Percentiles rank a stretch among this genome's conserved stretches.
Conservation (phyloP, 2,888 invertebrate species). For the Noctua comes region DNA sequence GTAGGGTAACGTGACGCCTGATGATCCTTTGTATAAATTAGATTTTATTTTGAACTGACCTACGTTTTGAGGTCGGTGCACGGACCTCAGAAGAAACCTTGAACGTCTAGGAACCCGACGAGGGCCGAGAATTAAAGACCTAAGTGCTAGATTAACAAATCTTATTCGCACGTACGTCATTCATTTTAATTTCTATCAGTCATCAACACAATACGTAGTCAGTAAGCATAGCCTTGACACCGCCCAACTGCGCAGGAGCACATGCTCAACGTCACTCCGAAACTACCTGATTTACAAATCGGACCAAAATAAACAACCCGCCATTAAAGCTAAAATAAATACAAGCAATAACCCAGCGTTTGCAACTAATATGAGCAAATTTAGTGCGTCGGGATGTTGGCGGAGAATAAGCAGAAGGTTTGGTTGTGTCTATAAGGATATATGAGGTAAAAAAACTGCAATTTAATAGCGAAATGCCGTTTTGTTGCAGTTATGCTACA, state of each 20-base stretch:
- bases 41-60: not conserved
- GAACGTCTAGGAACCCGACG: not conserved
- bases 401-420: conserved; percentile 33
- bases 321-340: conserved; percentile 65
- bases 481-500: not conserved
- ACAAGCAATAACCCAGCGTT: conserved; percentile 62
- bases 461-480: not conserved
- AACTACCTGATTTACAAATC: conserved; percentile 62
- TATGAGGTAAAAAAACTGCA: not conserved
- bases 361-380: conserved; percentile 64
- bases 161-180: not conserved
- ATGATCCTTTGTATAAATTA: not conserved
- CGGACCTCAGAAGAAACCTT: not conserved
- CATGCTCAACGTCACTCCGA: conserved; percentile 26
- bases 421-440: conserved; percentile 12
- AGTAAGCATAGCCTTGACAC: conserved; percentile 33
- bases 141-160: not conserved
- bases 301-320: conserved; percentile 58
- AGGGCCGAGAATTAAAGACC: not conserved
- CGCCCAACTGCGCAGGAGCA: conserved; percentile 28
- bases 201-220: not conserved
- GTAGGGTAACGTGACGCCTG: not conserved
- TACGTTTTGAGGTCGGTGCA: not conserved
- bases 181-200: not conserved
- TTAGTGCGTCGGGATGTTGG: conserved; percentile 49